A percentile compares a stretch with the other conserved stretches of the same genome.
phyloP scores from a whole-genome alignment of 2,888 invertebrate genomes.

The Anorthoa munda region DNA sequence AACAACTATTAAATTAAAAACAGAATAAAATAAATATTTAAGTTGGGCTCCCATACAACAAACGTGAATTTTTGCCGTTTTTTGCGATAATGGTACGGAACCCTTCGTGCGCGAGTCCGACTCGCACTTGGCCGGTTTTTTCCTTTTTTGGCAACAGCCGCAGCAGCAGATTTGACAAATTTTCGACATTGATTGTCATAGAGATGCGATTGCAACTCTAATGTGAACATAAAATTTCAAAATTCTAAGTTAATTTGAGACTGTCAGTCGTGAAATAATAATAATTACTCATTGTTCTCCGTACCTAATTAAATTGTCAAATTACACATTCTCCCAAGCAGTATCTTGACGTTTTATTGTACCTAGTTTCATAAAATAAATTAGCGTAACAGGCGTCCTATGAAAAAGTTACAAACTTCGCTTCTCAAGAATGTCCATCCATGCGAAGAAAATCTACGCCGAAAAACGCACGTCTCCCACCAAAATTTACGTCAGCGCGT shows the following conservation, averaged over 20 bases:
- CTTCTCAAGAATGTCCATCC: not conserved
- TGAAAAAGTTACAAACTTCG: not conserved
- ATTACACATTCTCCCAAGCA: not conserved
- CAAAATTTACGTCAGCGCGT: constrained; percentile 73
- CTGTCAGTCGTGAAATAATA: not conserved
- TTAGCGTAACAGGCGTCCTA: not conserved
- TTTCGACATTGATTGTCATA: no score
- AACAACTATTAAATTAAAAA: no score
- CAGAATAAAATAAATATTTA: no score
- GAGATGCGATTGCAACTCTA: no score
- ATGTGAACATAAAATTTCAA: no score
- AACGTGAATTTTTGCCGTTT: no score
- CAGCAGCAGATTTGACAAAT: no score
- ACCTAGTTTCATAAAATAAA: not conserved
- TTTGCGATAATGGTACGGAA: no score
- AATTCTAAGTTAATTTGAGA: not conserved
- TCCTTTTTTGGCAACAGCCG: no score
- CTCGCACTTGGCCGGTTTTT: no score
- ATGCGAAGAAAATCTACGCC: constrained; percentile 39
- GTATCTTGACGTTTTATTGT: not conserved
- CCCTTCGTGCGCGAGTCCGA: no score
- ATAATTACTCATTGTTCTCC: not conserved
- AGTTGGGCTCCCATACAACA: no score
- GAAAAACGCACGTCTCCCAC: constrained; percentile 65
- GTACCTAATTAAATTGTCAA: not conserved